Percentiles rank a stretch among this genome's conserved stretches.
Evolutionary conservation across 2,888 invertebrate species (phyloP).

Genomic region (Tanytarsus gracilentus): DNA sequence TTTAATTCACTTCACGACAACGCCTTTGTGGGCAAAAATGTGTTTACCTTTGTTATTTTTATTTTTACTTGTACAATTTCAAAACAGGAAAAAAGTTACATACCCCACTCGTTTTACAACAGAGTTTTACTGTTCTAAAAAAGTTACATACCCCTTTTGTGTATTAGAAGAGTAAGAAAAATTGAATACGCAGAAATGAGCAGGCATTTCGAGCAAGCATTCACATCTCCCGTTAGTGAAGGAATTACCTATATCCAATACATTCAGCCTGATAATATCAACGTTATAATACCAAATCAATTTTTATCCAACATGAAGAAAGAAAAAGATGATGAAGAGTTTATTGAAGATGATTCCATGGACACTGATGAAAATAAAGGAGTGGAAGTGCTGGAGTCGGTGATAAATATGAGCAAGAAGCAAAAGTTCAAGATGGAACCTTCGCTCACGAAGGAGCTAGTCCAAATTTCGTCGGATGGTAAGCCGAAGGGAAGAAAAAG

Average conservation of each 20-base stretch:
- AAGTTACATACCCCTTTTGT: neutral
- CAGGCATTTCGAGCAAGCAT: neutral
- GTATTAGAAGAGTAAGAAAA: neutral
- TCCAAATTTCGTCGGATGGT: neutral
- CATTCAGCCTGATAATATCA: neutral
- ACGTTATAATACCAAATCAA: neutral
- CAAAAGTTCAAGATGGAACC: neutral
- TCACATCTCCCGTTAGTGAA: neutral
- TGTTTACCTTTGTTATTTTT: too few species aligned
- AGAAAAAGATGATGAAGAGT: slow-evolving; percentile 8
- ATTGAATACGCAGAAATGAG: neutral
- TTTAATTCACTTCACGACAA: too few species aligned
- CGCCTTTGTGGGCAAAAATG: too few species aligned
- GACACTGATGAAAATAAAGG: neutral
- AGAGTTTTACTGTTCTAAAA: neutral
- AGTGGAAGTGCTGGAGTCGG: slow-evolving; percentile 4
- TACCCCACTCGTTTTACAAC: too few species aligned
- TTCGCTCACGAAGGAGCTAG: neutral
- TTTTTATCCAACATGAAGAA: neutral
- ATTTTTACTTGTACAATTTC: too few species aligned
- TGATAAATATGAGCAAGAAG: neutral
- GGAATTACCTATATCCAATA: slow-evolving; percentile 18
- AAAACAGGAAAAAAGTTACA: too few species aligned
- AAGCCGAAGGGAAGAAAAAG: slow-evolving; percentile 8
- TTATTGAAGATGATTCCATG: neutral